A percentile compares a stretch with the other conserved stretches of the same genome.
Evolutionary conservation across 53 echinoderm and acorn worm species (phyloP).

Genomic region (Paelopatides confundens): DNA sequence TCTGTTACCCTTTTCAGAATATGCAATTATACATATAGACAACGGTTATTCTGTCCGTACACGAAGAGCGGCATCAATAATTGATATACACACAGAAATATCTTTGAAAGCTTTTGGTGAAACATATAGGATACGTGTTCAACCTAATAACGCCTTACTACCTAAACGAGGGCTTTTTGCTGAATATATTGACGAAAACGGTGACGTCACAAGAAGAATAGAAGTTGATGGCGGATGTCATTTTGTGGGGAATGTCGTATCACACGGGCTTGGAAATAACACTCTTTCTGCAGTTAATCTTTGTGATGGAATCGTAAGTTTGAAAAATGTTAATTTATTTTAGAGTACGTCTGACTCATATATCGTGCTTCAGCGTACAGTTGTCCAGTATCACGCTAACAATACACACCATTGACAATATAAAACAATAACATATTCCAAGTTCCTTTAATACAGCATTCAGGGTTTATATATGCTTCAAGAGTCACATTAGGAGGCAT

Average conservation of each 20-base stretch:
- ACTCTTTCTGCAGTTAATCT: constrained; percentile 71
- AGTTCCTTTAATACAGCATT: too few relatives aligned
- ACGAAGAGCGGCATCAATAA: background rate
- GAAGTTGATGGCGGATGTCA: constrained; percentile 52
- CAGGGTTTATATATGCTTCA: too few relatives aligned
- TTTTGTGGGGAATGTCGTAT: constrained; percentile 64
- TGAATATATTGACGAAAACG: constrained; percentile 57
- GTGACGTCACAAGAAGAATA: constrained; percentile 54
- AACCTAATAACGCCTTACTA: constrained; percentile 50
- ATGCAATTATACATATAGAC: constrained; percentile 37
- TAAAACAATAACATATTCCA: too few relatives aligned
- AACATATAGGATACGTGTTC: constrained; percentile 52
- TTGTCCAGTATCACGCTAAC: too few relatives aligned
- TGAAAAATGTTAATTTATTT: too few relatives aligned
- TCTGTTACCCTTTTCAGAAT: constrained; percentile 14
- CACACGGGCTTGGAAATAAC: constrained; percentile 52
- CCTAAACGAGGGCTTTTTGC: constrained; percentile 36
- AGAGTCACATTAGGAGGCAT: too few relatives aligned
- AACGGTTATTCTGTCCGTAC: background rate
- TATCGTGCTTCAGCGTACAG: too few relatives aligned
- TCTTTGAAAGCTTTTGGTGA: constrained; percentile 70
- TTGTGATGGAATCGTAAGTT: constrained; percentile 80
- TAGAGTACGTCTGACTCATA: too few relatives aligned
- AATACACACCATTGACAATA: too few relatives aligned
- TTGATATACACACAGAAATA: background rate